Percentiles rank a stretch among this genome's conserved stretches.
Evolutionary conservation across 1,140 invertebrate genomes (phyloP).

Genomic region (Leptinotarsa undecemlineata): DNA sequence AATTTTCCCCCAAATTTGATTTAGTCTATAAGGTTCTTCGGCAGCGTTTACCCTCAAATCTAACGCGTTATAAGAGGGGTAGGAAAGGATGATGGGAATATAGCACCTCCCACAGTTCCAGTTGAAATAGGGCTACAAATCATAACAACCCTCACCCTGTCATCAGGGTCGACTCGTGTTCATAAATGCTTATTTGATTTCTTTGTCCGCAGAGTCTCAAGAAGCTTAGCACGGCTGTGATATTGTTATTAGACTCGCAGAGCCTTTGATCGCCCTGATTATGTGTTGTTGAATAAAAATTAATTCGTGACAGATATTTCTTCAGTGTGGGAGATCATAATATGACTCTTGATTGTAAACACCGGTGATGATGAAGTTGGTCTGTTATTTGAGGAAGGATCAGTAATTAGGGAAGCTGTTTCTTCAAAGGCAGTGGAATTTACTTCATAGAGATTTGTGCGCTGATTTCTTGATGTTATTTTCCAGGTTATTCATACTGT

Average conservation of each 20-base stretch:
- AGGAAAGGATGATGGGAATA: constrained; percentile 40
- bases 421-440: too few species aligned
- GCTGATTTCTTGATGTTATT: too few species aligned
- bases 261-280: constrained; percentile 10
- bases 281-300: constrained; percentile 18
- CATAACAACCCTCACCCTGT: constrained; percentile 41
- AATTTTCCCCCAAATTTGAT: constrained; percentile 34
- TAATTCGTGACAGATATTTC: constrained; percentile 4
- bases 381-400: too few species aligned
- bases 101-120: constrained; percentile 40
- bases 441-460: too few species aligned
- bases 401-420: too few species aligned
- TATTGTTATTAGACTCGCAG: constrained; percentile 21
- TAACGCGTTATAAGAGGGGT: constrained; percentile 40
- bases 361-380: too few species aligned
- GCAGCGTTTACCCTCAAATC: constrained; percentile 35
- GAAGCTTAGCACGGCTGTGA: constrained; percentile 9
- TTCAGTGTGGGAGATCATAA: too few species aligned
- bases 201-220: constrained; percentile 21
- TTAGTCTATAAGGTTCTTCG: constrained; percentile 30
- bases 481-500: too few species aligned
- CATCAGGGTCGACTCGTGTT: constrained; percentile 33
- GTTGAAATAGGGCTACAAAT: constrained; percentile 44
- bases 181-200: constrained; percentile 15
- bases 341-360: too few species aligned